A percentile compares a stretch with the other conserved stretches of the same genome.
phyloP scores from a whole-genome alignment of 2,797 vertebrate species.

The Poecilia picta region DNA sequence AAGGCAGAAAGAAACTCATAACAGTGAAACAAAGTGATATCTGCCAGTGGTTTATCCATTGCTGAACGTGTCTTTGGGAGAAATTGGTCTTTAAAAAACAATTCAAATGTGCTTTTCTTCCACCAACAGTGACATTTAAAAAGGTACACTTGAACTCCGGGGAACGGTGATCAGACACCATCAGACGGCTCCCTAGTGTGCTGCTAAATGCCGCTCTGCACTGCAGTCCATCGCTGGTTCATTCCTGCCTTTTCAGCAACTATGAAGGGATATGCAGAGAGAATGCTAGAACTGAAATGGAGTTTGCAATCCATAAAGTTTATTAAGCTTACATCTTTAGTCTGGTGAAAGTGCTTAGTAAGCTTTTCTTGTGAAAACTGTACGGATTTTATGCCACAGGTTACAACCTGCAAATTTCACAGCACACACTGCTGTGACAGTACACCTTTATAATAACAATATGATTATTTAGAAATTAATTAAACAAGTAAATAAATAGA shows the following conservation, averaged over 20 bases:
- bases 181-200: slow-evolving; percentile 26
- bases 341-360: slow-evolving; percentile 17
- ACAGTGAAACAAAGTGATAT: slow-evolving; percentile 24
- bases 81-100: slow-evolving; percentile 20
- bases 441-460: neutral
- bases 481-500: no score
- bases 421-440: neutral
- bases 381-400: neutral
- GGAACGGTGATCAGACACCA: slow-evolving; percentile 25
- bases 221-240: slow-evolving; percentile 15
- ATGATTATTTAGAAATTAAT: no score
- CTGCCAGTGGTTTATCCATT: slow-evolving; percentile 25
- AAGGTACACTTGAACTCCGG: slow-evolving; percentile 26
- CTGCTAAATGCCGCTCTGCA: slow-evolving; percentile 35
- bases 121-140: slow-evolving; percentile 46
- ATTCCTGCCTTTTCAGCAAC: slow-evolving; percentile 24
- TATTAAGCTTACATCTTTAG: slow-evolving; percentile 28
- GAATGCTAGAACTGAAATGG: slow-evolving; percentile 20
- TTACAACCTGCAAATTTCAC: neutral
- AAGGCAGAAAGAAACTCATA: slow-evolving; percentile 28
- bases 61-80: slow-evolving; percentile 13
- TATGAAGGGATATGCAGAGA: slow-evolving; percentile 11
- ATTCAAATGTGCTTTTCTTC: slow-evolving; percentile 24
- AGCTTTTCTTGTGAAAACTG: slow-evolving; percentile 27
- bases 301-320: slow-evolving; percentile 56